phyloP scores from a whole-genome alignment of 2,113 vertebrate species.

The Sander lucioperca region DNA sequence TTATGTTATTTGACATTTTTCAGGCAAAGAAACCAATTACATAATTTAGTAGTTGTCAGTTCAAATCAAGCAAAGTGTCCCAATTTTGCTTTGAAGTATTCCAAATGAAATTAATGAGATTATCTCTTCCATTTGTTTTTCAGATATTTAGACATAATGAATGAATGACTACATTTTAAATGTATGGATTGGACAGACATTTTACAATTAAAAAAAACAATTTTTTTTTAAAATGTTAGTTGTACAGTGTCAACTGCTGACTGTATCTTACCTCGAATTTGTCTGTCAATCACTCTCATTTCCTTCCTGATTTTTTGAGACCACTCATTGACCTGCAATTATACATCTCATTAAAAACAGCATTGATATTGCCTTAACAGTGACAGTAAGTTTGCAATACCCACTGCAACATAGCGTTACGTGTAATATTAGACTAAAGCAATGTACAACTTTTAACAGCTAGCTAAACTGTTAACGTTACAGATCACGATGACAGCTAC shows the following conservation, averaged over 20 bases:
- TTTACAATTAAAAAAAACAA: background rate
- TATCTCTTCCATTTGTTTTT: background rate
- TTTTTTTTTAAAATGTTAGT: too few species aligned
- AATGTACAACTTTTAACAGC: background rate
- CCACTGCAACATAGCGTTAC: background rate
- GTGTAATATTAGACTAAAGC: background rate
- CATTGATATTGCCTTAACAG: too few species aligned
- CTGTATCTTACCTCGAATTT: constrained; percentile 92
- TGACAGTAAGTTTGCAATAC: background rate
- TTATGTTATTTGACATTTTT: background rate
- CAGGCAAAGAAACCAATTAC: background rate
- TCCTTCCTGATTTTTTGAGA: constrained; percentile 96
- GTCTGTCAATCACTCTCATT: constrained; percentile 96
- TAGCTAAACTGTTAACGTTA: background rate
- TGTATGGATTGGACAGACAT: background rate
- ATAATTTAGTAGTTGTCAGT: background rate
- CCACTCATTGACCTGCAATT: constrained; percentile 94
- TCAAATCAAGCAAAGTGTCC: background rate
- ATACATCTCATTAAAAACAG: constrained; percentile 16
- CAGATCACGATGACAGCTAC: background rate
- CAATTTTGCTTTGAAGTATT: background rate
- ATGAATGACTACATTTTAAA: background rate
- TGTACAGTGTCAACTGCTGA: background rate
- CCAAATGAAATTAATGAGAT: background rate
- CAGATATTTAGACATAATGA: background rate